These are phyloP conservation scores for Caretta caretta DNA, from an alignment of 2,113 vertebrate genomes.

Conservation along the genomic window DNA sequence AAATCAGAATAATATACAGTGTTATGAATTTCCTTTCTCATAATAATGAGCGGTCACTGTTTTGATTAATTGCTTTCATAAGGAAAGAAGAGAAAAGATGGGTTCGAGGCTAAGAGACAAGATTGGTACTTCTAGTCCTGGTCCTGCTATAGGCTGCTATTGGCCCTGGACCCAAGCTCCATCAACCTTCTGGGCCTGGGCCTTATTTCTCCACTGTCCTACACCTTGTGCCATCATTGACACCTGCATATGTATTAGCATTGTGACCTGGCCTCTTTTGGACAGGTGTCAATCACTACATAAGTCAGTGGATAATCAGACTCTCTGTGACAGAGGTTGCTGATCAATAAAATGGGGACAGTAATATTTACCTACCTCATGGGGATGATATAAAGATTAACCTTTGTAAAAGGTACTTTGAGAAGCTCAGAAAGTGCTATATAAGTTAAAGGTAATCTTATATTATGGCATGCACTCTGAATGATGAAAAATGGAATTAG, in stretches of 20 bases:
- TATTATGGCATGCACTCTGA: background rate
- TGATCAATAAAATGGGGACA: background rate
- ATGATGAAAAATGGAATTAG: conserved; percentile 5
- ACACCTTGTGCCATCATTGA: background rate
- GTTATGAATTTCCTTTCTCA: background rate
- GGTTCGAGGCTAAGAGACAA: background rate
- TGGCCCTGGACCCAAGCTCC: background rate
- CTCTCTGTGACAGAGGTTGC: background rate
- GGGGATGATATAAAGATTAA: background rate
- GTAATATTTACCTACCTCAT: background rate
- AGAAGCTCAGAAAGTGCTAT: background rate
- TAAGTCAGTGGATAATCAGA: background rate
- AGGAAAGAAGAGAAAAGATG: background rate
- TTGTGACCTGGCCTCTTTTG: background rate
- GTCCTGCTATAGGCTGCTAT: background rate
- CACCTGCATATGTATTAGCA: background rate
- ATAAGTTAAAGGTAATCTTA: background rate
- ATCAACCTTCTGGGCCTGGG: background rate
- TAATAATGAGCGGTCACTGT: background rate
- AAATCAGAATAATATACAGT: background rate
- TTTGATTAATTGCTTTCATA: background rate
- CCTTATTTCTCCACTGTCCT: background rate
- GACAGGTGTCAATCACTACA: background rate
- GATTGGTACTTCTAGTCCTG: background rate
- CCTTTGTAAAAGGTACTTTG: conserved; percentile 18